phyloP scores from a whole-genome alignment of 2,888 invertebrate species.

The Tribolium freemani region DNA sequence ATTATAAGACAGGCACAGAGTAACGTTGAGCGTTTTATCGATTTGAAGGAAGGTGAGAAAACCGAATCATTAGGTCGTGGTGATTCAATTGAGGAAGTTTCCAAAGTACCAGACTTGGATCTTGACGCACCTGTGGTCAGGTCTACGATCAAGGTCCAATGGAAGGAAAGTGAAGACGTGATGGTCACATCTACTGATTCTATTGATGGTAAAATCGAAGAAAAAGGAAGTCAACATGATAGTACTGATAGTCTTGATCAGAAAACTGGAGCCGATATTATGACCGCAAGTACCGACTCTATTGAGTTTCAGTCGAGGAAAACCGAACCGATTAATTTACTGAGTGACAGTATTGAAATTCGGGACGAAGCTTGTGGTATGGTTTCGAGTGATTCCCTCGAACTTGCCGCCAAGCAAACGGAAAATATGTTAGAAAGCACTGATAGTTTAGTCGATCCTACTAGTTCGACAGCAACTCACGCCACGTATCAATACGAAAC shows the following conservation, averaged over 20 bases:
- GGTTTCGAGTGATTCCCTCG: constrained; percentile 71
- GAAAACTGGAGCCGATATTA: constrained; percentile 70
- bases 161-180: constrained; percentile 67
- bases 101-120: constrained; percentile 71
- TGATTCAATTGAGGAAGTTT: constrained; percentile 71
- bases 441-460: constrained; percentile 79
- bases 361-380: constrained; percentile 66
- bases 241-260: constrained; percentile 80
- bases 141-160: constrained; percentile 66
- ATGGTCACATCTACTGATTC: constrained; percentile 78
- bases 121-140: constrained; percentile 66
- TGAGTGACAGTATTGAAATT: constrained; percentile 73
- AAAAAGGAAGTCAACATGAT: constrained; percentile 70
- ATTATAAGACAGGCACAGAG: constrained; percentile 78
- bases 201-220: constrained; percentile 69
- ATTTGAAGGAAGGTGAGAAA: constrained; percentile 72
- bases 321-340: constrained; percentile 62
- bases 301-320: constrained; percentile 69
- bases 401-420: constrained; percentile 61
- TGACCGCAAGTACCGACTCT: constrained; percentile 74
- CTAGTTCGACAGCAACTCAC: constrained; percentile 85
- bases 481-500: constrained; percentile 88
- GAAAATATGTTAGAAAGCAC: constrained; percentile 76
- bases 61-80: constrained; percentile 70
- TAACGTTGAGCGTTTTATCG: constrained; percentile 76